phyloP scores from a whole-genome alignment of 2,888 invertebrate species.

The Barypeithes pellucidus region DNA sequence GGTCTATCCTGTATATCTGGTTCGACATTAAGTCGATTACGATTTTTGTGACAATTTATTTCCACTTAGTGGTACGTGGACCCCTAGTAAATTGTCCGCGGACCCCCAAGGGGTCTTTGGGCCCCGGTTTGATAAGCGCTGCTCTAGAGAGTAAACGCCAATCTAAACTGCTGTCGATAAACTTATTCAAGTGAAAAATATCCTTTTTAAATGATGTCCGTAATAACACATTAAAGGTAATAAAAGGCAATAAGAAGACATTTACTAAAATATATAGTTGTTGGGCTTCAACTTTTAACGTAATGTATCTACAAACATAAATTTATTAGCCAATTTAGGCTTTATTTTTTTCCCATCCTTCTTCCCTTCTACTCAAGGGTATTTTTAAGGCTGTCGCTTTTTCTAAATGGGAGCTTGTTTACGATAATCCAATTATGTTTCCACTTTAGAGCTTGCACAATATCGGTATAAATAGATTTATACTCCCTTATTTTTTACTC shows the following conservation, averaged over 20 bases:
- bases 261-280: neutral
- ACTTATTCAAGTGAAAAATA: neutral
- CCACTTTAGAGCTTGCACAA: neutral
- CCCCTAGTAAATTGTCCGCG: too few relatives aligned
- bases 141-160: neutral
- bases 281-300: neutral
- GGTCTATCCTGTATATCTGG: too few relatives aligned
- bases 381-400: constrained; percentile 1
- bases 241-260: neutral
- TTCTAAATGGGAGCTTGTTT: constrained; percentile 1
- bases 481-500: neutral
- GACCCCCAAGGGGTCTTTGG: too few relatives aligned
- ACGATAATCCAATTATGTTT: neutral
- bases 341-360: neutral
- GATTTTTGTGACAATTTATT: too few relatives aligned
- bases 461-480: neutral
- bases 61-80: too few relatives aligned
- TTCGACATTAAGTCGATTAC: too few relatives aligned
- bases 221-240: constrained; percentile 1
- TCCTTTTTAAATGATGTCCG: neutral
- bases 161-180: too few relatives aligned
- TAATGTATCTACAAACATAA: constrained; percentile 1
- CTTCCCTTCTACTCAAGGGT: neutral
- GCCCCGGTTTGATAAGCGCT: too few relatives aligned
- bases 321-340: neutral